Evolutionary conservation across 2,113 vertebrate genomes (phyloP).

Genomic region (Notechis scutatus): DNA sequence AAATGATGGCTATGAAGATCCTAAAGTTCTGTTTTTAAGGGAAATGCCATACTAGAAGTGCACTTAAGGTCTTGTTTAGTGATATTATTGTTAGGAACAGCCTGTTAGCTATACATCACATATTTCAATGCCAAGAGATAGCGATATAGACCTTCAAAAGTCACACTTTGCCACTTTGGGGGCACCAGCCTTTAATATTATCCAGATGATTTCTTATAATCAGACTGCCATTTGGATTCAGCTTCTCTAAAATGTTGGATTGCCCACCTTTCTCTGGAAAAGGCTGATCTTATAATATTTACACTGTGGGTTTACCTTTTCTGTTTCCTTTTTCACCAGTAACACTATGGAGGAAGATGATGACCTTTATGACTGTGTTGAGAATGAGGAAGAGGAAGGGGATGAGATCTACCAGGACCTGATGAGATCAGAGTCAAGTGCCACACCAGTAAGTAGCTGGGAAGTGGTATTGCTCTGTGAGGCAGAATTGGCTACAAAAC

Average conservation of each 20-base stretch:
- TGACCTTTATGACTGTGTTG: constrained; percentile 88
- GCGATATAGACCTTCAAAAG: not conserved
- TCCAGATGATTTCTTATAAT: not conserved
- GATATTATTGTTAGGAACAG: not conserved
- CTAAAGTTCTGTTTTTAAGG: not conserved
- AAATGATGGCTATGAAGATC: not conserved
- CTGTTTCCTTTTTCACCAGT: constrained; percentile 54
- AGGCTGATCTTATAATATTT: not conserved
- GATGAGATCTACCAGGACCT: constrained; percentile 90
- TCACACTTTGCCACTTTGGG: not conserved
- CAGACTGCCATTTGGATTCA: not conserved
- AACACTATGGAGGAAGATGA: constrained; percentile 88
- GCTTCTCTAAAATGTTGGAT: not conserved
- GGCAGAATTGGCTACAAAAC: not conserved
- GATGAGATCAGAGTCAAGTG: constrained; percentile 74
- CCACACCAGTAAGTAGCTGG: constrained; percentile 64
- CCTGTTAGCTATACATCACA: not conserved
- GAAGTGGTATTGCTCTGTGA: not conserved
- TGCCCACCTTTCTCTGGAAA: not conserved
- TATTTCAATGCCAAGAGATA: not conserved
- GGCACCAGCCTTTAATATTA: not conserved
- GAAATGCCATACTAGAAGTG: not conserved
- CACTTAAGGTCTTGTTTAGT: not conserved
- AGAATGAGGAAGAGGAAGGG: constrained; percentile 82
- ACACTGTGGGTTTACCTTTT: not conserved